Base-by-base conservation (phyloP, 1,140 invertebrate species). In the Physella acuta region DNA sequence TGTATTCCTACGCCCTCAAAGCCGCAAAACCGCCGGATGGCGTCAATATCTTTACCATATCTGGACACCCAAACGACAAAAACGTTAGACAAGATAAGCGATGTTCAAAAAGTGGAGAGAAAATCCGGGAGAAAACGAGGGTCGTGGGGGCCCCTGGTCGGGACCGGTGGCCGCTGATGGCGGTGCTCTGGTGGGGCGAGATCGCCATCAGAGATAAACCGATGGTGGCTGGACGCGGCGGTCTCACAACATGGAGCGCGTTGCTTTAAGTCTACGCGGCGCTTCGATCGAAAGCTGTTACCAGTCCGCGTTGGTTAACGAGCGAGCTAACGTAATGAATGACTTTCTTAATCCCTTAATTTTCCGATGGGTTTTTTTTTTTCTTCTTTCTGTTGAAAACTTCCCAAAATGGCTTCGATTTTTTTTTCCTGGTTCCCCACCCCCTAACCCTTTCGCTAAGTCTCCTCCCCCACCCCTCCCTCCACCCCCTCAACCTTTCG, bases 21-120 rank as follows among this genome's bases (percentile, higher is more conserved):
- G 53, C 31, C 56, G 39, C 56, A 59, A 59, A 59, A 36, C 33
- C 56, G 30, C 30, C 56, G 33, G 28, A 34, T 5, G 28, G 28
- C 56, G 28, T n/a, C 28, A 34, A 59, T 59, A 31, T 59, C 33
- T 59, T 59, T 59, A 34, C 56, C 56, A 59, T 59, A 59, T 31
- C 56, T 59, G 33, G 31, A 3, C n/a, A 59, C 4, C 55, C 28
- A 36, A 36, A 59, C 56, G 56, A 36, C 56, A 59, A 36, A 59
- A 59, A 28, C 28, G 33, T 36, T 28, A 34, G 56, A 31, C 11
- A 17, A 59, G 28, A 59, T 55, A 55, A 55, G 53, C 28, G 53
- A 2, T 24, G 31, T 55, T 55, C 53, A 28, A 28, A 55, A 55
- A 20, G 53, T 55, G 2, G 3, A 30, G 31, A 55, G 53, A n/a